Base-by-base conservation (phyloP, 92 coral and sea anemone genomes). In the Anthopleura xanthogrammica region DNA sequence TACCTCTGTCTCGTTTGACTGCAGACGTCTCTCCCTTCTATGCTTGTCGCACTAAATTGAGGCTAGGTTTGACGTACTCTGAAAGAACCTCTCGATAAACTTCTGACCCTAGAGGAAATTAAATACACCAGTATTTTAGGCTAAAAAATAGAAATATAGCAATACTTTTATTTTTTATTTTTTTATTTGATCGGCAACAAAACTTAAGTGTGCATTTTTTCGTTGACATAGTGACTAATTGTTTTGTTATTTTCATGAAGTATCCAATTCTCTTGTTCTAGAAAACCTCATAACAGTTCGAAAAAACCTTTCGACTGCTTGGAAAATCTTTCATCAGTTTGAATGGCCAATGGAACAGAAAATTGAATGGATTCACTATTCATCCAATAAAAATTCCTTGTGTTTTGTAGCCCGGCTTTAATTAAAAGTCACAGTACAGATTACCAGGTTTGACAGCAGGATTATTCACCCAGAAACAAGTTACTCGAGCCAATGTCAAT, bases 21-120 rank as follows among this genome's bases (percentile, higher is more conserved):
- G 91, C 90, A 19, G 92, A 79, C 11, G 92, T 89, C 64, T 93
- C 97, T 54, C 86, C 95, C 64, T 66, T 88, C 97, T 93, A 91
- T 13, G 97, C 92, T 23, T 91, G 88, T 71, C 88, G 89, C 16
- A 92, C 95, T 50, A 91, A 70, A 41, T 91, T 85, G 42, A 91
- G 80, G 16, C 95, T 91, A 3, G 97, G 97, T 55, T 87, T 79
- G 42, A 93, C 89, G 72, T 83, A 93, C 46, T 85, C 87, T 66
- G 89, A 86, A 23, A 93, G 23, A 75, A 93, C 86, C 12, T 83
- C 91, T 76, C 87, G 83, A 12, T 91, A 94, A 19, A 85, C 76
- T 7, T 82, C 87, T 20, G 89, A 79, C 46, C 86, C 97, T 93
- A 75, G 16, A 77, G 55, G 12, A 46, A 46, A 46, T 29, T 29